A percentile compares a stretch with the other conserved stretches of the same genome.
These are phyloP conservation scores for Erithacus rubecula DNA, from an alignment of 2,797 vertebrate species.

Conservation along the genomic window DNA sequence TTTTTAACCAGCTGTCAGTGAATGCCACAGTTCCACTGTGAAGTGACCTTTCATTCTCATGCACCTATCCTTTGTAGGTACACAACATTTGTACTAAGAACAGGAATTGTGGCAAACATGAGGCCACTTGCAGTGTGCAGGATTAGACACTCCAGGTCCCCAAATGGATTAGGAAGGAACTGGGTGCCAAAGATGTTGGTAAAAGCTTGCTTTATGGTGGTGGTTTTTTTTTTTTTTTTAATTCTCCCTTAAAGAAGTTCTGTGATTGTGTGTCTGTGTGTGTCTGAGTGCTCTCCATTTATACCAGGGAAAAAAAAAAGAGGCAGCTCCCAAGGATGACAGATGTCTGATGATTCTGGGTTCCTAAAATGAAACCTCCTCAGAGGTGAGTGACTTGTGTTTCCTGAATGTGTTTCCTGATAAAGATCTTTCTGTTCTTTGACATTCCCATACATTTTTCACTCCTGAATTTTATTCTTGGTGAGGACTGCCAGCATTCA, in stretches of 20 bases:
- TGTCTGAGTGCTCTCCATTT: neutral
- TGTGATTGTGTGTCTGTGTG: neutral
- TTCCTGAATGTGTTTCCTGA: neutral
- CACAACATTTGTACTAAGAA: neutral
- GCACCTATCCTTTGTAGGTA: neutral
- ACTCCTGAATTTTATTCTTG: neutral
- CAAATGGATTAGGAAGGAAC: neutral
- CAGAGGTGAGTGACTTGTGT: neutral
- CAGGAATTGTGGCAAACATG: neutral
- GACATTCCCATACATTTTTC: neutral
- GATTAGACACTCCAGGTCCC: neutral
- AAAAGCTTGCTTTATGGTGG: neutral
- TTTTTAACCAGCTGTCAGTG: neutral
- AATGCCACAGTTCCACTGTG: neutral
- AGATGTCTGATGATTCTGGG: neutral
- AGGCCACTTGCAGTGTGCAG: neutral
- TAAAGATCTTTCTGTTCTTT: neutral
- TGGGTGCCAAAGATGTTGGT: neutral
- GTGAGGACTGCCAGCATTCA: neutral
- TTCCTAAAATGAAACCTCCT: neutral
- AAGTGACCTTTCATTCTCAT: neutral
- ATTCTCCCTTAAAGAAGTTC: neutral
- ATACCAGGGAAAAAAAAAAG: neutral
- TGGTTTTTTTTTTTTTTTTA: neutral
- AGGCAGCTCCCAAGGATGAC: neutral